These are phyloP conservation scores for Lumbricus terrestris DNA, from an alignment of 2,888 invertebrate species.

Conservation along the genomic window DNA sequence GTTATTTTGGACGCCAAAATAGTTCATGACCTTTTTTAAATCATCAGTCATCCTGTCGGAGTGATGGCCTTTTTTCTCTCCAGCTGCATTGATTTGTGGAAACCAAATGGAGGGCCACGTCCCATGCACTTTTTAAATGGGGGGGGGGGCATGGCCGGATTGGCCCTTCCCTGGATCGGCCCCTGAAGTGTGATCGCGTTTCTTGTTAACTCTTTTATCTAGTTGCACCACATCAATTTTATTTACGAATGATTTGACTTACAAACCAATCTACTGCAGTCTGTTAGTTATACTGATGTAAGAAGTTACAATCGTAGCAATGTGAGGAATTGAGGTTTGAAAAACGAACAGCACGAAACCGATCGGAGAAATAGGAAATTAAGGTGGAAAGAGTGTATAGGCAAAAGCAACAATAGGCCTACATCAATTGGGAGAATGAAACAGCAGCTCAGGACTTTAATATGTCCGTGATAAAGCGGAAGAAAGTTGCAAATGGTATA, in stretches of 20 bases:
- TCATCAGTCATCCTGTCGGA: too few relatives aligned
- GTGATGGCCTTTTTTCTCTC: too few relatives aligned
- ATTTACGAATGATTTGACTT: neutral
- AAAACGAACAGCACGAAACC: neutral
- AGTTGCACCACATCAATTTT: neutral
- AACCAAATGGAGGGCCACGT: too few relatives aligned
- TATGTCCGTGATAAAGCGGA: neutral
- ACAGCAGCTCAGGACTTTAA: neutral
- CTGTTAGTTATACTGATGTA: too few relatives aligned
- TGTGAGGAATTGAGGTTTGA: neutral
- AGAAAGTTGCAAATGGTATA: too few relatives aligned
- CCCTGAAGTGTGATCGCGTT: too few relatives aligned
- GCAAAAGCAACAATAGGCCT: neutral
- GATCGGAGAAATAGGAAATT: neutral
- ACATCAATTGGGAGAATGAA: neutral
- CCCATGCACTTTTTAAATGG: too few relatives aligned
- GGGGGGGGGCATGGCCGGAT: too few relatives aligned
- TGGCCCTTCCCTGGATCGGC: too few relatives aligned
- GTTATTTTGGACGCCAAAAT: too few relatives aligned
- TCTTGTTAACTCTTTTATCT: neutral
- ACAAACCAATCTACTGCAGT: neutral
- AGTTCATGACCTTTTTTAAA: too few relatives aligned
- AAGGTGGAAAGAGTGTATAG: neutral
- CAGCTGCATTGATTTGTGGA: too few relatives aligned
- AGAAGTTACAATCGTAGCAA: neutral